Evolutionary conservation across 1,140 invertebrate species (phyloP).

Genomic region (Ericerus pela): DNA sequence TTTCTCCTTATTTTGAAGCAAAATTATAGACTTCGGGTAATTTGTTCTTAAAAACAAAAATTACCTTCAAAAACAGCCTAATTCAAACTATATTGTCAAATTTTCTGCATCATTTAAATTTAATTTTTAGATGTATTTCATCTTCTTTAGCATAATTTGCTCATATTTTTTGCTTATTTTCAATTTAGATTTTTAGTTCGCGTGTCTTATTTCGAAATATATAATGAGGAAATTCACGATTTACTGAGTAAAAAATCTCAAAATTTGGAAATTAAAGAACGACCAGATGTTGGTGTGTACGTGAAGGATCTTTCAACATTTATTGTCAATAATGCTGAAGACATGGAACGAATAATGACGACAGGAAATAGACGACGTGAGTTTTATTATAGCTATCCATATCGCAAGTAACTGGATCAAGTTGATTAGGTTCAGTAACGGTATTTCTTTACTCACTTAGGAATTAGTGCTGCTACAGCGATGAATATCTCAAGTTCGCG

Average conservation of each 20-base stretch:
- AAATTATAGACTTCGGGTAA: no score
- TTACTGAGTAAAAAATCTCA: slow-evolving; percentile 43
- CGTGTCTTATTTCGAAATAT: slow-evolving; percentile 63
- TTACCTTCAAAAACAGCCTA: no score
- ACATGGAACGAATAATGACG: slow-evolving; percentile 63
- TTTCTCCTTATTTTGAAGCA: no score
- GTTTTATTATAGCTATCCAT: slow-evolving; percentile 17
- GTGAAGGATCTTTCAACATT: slow-evolving; percentile 62
- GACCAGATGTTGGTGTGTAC: slow-evolving; percentile 65
- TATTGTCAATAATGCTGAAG: slow-evolving; percentile 66
- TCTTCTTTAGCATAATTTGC: background rate
- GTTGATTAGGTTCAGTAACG: background rate
- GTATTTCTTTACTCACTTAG: slow-evolving; percentile 25
- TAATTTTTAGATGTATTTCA: background rate
- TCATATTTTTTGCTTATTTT: slow-evolving; percentile 8
- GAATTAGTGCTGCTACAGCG: slow-evolving; percentile 58
- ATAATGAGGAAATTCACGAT: slow-evolving; percentile 70
- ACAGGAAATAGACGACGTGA: slow-evolving; percentile 65
- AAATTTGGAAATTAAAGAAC: slow-evolving; percentile 51
- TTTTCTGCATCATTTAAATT: no score
- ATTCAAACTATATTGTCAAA: no score
- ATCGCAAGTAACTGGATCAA: background rate
- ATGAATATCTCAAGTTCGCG: slow-evolving; percentile 76
- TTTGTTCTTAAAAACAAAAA: background rate
- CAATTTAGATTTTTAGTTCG: slow-evolving; percentile 53